A percentile compares a stretch with the other conserved stretches of the same genome.
These are phyloP conservation scores for crab-eating macaque (Macaca fascicularis) DNA, from an alignment of 2,113 vertebrate genomes.

Conservation along the genomic window T2T-MFA8v1.1 NC_088392.1:22999001-22999500, in stretches of 20 bases:
- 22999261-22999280: neutral
- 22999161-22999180: neutral
- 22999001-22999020: accelerated
- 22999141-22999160: neutral
- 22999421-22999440: neutral
- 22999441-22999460: neutral
- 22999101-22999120: neutral
- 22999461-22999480: slow-evolving; percentile 17
- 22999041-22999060: too few species aligned
- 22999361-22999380: neutral
- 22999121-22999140: neutral
- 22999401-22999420: slow-evolving; percentile 24
- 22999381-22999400: neutral
- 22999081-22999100: neutral
- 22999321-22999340: slow-evolving; percentile 54
- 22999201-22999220: neutral
- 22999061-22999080: neutral
- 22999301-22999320: slow-evolving; percentile 1
- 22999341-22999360: slow-evolving; percentile 45
- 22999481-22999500: slow-evolving; percentile 37
- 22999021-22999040: neutral
- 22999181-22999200: neutral
- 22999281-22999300: slow-evolving; percentile 53
- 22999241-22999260: neutral
- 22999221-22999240: neutral